A percentile compares a stretch with the other conserved stretches of the same genome.
These are phyloP conservation scores for Hydrolagus colliei DNA, from an alignment of 2,797 vertebrate genomes.

Conservation along the genomic window DNA sequence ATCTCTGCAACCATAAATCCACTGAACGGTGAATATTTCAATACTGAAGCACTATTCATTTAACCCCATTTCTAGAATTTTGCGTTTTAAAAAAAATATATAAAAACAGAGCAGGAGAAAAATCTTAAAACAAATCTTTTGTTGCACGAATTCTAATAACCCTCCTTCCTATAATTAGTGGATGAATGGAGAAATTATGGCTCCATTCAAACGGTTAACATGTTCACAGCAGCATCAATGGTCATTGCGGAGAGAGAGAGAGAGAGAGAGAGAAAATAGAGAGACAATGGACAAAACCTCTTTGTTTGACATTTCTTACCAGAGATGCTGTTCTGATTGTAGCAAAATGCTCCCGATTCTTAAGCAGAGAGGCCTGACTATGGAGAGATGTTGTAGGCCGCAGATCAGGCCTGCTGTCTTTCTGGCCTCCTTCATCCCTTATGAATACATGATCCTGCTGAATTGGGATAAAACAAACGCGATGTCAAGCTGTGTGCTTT, in stretches of 20 bases:
- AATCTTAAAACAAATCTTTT: not conserved
- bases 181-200: not conserved
- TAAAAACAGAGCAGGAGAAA: not conserved
- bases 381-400: conserved; percentile 78
- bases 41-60: not conserved
- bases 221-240: not conserved
- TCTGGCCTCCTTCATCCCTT: conserved; percentile 87
- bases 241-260: conserved; percentile 19
- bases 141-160: not conserved
- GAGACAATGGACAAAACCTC: not conserved
- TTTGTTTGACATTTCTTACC: conserved; percentile 61
- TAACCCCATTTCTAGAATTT: not conserved
- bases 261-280: conserved; percentile 15
- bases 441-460: conserved; percentile 89
- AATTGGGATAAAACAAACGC: conserved; percentile 72
- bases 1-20: conserved; percentile 22
- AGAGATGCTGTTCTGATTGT: conserved; percentile 98
- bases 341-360: conserved; percentile 92
- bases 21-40: not conserved
- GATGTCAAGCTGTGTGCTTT: conserved; percentile 67
- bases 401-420: conserved; percentile 80
- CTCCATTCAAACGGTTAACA: not conserved
- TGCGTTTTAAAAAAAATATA: not conserved
- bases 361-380: conserved; percentile 88
- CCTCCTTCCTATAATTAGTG: not conserved